Base-by-base conservation (phyloP, 2,113 vertebrate species). In the Platysteira castanea region DNA sequence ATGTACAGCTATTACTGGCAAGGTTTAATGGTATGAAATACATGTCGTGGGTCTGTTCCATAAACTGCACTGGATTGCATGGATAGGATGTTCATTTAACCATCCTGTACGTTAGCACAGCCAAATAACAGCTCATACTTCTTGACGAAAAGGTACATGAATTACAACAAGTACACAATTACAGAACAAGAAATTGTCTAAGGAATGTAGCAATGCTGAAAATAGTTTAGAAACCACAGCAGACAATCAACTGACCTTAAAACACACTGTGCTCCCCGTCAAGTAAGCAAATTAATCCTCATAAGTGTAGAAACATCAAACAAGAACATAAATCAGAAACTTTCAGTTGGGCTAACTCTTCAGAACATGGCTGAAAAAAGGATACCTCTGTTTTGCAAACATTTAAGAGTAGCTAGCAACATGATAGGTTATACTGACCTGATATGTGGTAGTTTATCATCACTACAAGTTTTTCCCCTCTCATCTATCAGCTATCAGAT, bases 41-140 rank as follows among this genome's bases (percentile, higher is more conserved):
- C 44, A 84, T n/a, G 31, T 2, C 89, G 47, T 56, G 19, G 15
- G 31, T 77, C 77, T 60, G 52, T 82, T 89, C 60, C 7, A 56
- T 41, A 82, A 94, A 92, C 64, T 52, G 47, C 33, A 9, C 47
- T 39, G 84, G 73, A 52, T 3, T 61, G 47, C 71, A 71, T 13
- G 57, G 85, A 59, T 35, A 93, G 75, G 49, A 18, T 30, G 46
- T 84, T 87, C 41, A 0, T 75, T 60, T 82, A 80, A 92, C 69
- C 53, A 69, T 39, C 70, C 69, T 76, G 80, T 56, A 60, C 0
- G 0, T 42, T 68, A 84, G 73, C 65, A 60, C 24, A 68, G 93
- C 73, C 94, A 96, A 96, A 49, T 71, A 92, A 89, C 3, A 84
- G 91, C 65, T 94, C 91, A 78, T 65, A 78, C 37, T 56, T 84